Evolutionary conservation across 2,113 vertebrate species (phyloP), one percentile per base, ranked within the genome.

Genomic region (Polypterus bichir): DNA sequence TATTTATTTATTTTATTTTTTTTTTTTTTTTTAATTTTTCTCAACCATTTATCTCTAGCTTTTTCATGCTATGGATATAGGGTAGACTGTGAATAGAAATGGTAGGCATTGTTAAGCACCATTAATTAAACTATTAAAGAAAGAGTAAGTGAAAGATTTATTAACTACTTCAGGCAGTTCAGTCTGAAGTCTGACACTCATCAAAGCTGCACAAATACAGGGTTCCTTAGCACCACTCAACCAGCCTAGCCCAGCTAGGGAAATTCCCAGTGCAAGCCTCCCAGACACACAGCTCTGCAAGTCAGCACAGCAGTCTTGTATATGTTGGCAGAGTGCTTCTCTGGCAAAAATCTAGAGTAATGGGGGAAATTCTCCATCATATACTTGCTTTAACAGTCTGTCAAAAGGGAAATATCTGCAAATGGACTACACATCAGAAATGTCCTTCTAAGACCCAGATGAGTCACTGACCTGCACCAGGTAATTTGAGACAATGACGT

Each of bases 151-250:
- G 48, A 61, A 59, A 65, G 46, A 65, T 48, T 60, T 55, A 45
- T 46, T 46, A 60, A 49, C 9, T 51, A 53, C 51, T 47, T n/a
- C 11, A 60, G 51, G 48, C 63, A n/a, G 45, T 27, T 6, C 2
- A 27, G 49, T 48, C 8, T 48, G 63, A 55, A 58, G 48, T 59
- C 53, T 60, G 60, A 62, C 60, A 62, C 45, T 45, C 44, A 53
- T 62, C 60, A 54, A 59, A 65, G 45, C 63, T 58, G 58, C 49
- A 54, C 60, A 46, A 62, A 62, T 52, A 54, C 51, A 46, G 44
- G 9, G 56, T 45, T 57, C 27, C 3, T 5, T 7, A 27, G 60
- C 60, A 54, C 49, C 27, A 27, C 27, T 27, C 27, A 27, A 27
- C 27, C 27, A 27, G 27, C 27, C 27, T 27, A 54, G 27, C 44